phyloP scores from a whole-genome alignment of 1,140 invertebrate species.

The Chionoecetes opilio region DNA sequence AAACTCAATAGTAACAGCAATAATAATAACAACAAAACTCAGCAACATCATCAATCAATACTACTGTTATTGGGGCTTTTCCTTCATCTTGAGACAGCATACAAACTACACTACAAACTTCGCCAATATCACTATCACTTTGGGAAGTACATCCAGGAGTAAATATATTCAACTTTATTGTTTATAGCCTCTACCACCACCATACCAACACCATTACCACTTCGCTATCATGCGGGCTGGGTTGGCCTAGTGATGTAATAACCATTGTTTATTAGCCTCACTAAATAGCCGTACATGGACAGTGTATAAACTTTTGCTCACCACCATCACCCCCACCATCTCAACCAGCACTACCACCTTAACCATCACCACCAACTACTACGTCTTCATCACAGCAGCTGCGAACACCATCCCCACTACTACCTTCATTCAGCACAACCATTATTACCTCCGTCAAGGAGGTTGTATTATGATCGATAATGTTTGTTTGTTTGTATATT shows the following conservation, averaged over 20 bases:
- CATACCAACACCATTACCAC: background rate
- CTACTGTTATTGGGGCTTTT: background rate
- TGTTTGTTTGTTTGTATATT: too few species aligned
- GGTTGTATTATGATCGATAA: too few species aligned
- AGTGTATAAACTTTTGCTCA: background rate
- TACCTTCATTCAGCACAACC: background rate
- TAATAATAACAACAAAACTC: background rate
- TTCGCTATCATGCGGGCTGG: background rate
- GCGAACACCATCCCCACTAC: background rate
- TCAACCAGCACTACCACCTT: background rate
- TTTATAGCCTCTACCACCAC: background rate
- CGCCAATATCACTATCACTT: background rate
- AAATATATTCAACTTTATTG: slow-evolving; percentile 7
- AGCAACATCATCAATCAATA: background rate
- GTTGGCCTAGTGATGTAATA: slow-evolving; percentile 28
- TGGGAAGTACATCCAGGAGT: slow-evolving; percentile 12
- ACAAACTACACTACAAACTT: background rate
- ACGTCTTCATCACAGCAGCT: background rate
- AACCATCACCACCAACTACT: background rate
- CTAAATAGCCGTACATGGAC: background rate
- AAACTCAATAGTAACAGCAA: background rate
- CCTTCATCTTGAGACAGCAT: background rate
- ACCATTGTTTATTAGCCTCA: slow-evolving; percentile 21
- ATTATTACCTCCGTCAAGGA: background rate
- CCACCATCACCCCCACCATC: background rate